Conservation (phyloP, 2,888 invertebrate species). For the Ephialtes manifestator region DNA sequence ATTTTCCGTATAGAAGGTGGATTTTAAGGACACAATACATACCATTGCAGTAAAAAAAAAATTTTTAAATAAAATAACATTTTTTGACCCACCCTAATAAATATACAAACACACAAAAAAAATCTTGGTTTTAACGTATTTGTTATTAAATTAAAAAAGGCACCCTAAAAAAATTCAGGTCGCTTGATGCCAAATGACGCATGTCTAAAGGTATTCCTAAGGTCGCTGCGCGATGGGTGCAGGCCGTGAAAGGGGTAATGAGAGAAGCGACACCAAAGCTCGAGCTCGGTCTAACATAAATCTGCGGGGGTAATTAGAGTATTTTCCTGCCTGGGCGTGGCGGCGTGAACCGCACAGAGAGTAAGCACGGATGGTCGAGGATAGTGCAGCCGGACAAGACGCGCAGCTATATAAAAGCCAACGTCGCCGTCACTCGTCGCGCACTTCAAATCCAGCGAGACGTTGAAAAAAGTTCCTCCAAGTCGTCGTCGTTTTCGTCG, state of each 20-base stretch:
- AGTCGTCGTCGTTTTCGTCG: slow-evolving; percentile 37
- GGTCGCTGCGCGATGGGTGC: slow-evolving; percentile 64
- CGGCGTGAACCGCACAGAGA: slow-evolving; percentile 67
- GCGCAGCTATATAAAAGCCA: slow-evolving; percentile 72
- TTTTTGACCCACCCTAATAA: too few species aligned
- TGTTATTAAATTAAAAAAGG: not conserved
- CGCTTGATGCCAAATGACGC: slow-evolving; percentile 49
- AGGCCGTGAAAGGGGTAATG: slow-evolving; percentile 68
- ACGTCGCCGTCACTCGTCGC: slow-evolving; percentile 64
- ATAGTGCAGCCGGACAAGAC: slow-evolving; percentile 51
- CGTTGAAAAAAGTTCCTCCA: slow-evolving; percentile 63
- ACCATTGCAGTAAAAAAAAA: too few species aligned
- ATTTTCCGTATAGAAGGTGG: too few species aligned
- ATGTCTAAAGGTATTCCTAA: slow-evolving; percentile 58
- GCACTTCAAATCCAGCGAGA: slow-evolving; percentile 67
- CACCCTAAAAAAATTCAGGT: slow-evolving; percentile 35
- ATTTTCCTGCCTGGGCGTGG: slow-evolving; percentile 72
- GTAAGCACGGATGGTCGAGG: slow-evolving; percentile 63
- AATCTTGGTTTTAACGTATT: not conserved
- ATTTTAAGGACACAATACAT: too few species aligned
- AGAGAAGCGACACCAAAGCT: slow-evolving; percentile 67
- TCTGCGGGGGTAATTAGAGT: slow-evolving; percentile 71
- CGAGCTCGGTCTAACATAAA: slow-evolving; percentile 39
- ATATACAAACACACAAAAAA: too few species aligned
- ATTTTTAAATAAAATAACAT: too few species aligned